phyloP scores from a whole-genome alignment of 2,888 invertebrate species.

The Agonum fuliginosum region DNA sequence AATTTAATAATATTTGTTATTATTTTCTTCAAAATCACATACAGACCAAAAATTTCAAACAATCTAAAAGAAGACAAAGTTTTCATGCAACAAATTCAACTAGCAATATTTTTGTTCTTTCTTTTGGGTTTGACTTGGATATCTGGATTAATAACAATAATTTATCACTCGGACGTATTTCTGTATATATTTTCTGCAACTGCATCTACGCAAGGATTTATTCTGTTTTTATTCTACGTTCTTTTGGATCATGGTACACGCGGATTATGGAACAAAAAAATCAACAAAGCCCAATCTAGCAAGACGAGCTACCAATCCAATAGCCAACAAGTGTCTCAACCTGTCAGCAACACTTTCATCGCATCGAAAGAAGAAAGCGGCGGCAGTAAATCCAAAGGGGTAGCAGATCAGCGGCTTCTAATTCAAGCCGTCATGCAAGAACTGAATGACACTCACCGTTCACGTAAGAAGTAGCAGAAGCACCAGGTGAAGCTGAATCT shows the following conservation, averaged over 20 bases:
- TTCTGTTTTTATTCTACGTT: conserved; percentile 78
- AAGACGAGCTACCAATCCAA: not conserved
- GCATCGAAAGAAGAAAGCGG: conserved; percentile 8
- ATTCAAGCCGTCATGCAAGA: not conserved
- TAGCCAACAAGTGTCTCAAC: no score
- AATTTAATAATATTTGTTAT: conserved; percentile 77
- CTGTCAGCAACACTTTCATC: not conserved
- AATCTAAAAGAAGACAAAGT: conserved; percentile 74
- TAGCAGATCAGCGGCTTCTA: not conserved
- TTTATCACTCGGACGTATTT: conserved; percentile 64
- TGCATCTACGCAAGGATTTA: conserved; percentile 77
- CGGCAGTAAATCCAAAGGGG: not conserved
- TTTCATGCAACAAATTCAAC: conserved; percentile 75
- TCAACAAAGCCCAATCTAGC: conserved; percentile 4
- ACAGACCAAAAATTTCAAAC: conserved; percentile 73
- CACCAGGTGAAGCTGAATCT: conserved; percentile 7
- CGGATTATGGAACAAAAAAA: conserved; percentile 74
- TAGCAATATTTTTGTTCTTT: conserved; percentile 77
- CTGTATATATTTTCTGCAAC: conserved; percentile 76
- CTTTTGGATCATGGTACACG: conserved; percentile 77
- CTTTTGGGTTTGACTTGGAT: conserved; percentile 79
- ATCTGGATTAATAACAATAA: conserved; percentile 75
- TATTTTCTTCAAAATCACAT: conserved; percentile 75
- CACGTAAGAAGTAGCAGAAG: conserved; percentile 3
- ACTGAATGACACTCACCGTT: conserved; percentile 41